Evolutionary conservation across 2,113 vertebrate genomes (phyloP).

Genomic region (Chroicocephalus ridibundus): DNA sequence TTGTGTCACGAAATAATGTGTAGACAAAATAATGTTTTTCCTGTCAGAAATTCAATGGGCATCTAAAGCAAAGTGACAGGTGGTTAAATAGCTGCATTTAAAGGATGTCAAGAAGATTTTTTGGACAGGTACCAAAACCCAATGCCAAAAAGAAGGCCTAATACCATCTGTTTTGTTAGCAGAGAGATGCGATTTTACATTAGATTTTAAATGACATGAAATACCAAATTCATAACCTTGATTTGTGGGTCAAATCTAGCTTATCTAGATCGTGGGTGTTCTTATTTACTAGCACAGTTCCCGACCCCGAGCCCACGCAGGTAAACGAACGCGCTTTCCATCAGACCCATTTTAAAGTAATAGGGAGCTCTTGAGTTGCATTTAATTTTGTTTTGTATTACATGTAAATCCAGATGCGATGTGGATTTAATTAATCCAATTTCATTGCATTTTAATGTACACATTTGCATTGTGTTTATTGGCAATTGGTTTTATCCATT

Average conservation of each 20-base stretch:
- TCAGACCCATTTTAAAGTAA: background rate
- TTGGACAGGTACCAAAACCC: constrained; percentile 72
- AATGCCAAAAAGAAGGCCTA: constrained; percentile 67
- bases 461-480: constrained; percentile 59
- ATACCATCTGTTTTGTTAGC: constrained; percentile 66
- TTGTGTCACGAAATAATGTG: constrained; percentile 61
- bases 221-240: constrained; percentile 15
- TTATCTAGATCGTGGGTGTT: background rate
- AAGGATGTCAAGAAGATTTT: constrained; percentile 72
- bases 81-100: constrained; percentile 72
- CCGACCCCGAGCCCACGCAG: background rate
- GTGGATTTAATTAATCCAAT: constrained; percentile 61
- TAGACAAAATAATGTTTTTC: constrained; percentile 73
- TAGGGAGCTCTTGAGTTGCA: background rate
- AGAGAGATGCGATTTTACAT: constrained; percentile 21
- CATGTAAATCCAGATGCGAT: constrained; percentile 51
- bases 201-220: background rate
- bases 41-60: constrained; percentile 71
- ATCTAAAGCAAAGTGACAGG: constrained; percentile 68
- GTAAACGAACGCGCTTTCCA: background rate
- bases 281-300: background rate
- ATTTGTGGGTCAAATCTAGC: constrained; percentile 13
- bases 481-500: constrained; percentile 48
- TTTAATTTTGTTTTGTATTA: constrained; percentile 13
- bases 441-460: constrained; percentile 58